Base-by-base conservation (phyloP, 2,888 invertebrate species). In the Amphipyra berbera region DNA sequence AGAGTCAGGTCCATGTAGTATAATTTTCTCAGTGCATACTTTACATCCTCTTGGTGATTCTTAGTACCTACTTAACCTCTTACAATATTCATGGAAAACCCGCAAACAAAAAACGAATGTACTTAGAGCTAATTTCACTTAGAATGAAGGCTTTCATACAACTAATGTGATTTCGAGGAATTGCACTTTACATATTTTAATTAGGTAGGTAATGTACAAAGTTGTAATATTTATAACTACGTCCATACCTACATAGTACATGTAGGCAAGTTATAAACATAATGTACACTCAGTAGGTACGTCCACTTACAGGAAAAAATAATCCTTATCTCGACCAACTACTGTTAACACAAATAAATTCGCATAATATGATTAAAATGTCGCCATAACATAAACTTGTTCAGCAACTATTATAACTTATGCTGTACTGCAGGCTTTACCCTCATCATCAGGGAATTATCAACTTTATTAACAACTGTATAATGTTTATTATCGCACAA, bases 331-430 rank as follows among this genome's bases (percentile, higher is more conserved):
- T 52, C 56, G 40, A 45, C n/a, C 48, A 37, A 64, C 52, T 52
- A 67, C 61, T 46, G 53, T 69, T 81, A 57, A 53, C 57, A 62
- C 58, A 66, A 76, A 79, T 68, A 74, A 64, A 69, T 76, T 76
- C 76, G 52, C 68, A 73, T 71, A 75, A 76, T 71, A 73, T 56
- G 61, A 80, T 82, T 69, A 78, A 73, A 72, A 59, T 72, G 65
- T 79, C 57, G 64, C 53, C 50, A 67, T 60, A 63, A 67, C 57
- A 67, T 67, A 69, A 75, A 78, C 70, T 75, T 64, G 77, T 67
- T 72, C 53, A 72, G 59, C 69, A 59, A 75, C 64, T 71, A 71
- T 40, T 56, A 57, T 50, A 76, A 50, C 41, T 62, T 47, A 62
- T 14, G 49, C 15, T 27, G 12, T 12, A 62, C 58, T 71, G 53